Base-by-base conservation (phyloP, 2,888 invertebrate species). In the Leptura quadrifasciata region DNA sequence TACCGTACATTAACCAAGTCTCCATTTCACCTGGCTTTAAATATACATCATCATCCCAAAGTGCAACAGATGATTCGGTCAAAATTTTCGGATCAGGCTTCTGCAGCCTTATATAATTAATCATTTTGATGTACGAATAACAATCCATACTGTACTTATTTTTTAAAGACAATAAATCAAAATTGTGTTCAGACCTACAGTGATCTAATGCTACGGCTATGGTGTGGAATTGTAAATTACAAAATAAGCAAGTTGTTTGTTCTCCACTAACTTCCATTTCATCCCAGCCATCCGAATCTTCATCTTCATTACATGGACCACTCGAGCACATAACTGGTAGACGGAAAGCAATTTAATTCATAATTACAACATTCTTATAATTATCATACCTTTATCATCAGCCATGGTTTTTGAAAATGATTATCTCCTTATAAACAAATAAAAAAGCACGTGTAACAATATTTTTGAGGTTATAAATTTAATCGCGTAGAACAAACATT, bases 1-100 rank as follows among this genome's bases (percentile, higher is more conserved):
- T 92, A 93, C 96, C 97, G 87, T 93, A 95, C 93, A 94, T 95
- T 57, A 97, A 88, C 95, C 96, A 95, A 10, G 94, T 92, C 87
- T 97, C 97, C 86, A 94, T 92, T 77, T 93, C 92, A 4, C 93
- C 91, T 0, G 97, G 96, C 86, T 93, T 94, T 75, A 97, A 90
- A 87, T 95, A 97, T 81, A 92, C 92, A 72, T 96, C 96, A 83
- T 93, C 93, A 12, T 92, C 91, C 96, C 96, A 97, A 5, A 92
- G 87, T 1, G 91, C 89, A 76, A 89, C 88, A 61, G 90, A 88
- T 17, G 92, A 87, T 57, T 86, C 83, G 6, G 89, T 88, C 80
- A 92, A 90, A 58, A 91, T 90, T 76, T 92, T 91, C 0, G 94
- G 89, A 67, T 89, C 89, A 0, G 93, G 90, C 78, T 93, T 93